Percentiles rank a stretch among this genome's conserved stretches.
phyloP scores from a whole-genome alignment of 2,113 vertebrate species.

The Pomatostomus ruficeps region DNA sequence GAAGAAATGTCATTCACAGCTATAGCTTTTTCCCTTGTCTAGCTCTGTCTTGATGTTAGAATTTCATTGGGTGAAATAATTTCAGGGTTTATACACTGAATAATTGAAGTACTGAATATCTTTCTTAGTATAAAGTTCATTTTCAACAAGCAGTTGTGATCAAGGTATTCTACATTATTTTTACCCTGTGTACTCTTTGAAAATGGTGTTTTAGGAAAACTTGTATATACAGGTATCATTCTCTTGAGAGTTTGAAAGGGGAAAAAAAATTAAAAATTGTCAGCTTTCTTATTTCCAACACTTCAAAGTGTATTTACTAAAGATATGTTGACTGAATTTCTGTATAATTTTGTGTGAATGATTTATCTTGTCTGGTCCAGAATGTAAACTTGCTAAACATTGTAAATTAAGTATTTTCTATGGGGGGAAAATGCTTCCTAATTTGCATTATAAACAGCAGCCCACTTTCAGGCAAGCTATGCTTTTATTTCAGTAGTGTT shows the following conservation, averaged over 20 bases:
- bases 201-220: slow-evolving; percentile 20
- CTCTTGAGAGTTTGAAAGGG: background rate
- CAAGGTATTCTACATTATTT: background rate
- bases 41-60: background rate
- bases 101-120: background rate
- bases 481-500: background rate
- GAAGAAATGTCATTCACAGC: background rate
- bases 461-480: background rate
- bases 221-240: background rate
- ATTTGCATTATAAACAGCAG: slow-evolving; percentile 28
- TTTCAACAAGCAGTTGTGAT: background rate
- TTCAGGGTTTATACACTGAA: background rate
- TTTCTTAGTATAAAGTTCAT: background rate
- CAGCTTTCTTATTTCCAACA: background rate
- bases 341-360: slow-evolving; percentile 14
- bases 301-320: slow-evolving; percentile 31
- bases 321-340: background rate
- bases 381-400: slow-evolving; percentile 18
- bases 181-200: slow-evolving; percentile 1
- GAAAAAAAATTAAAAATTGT: background rate
- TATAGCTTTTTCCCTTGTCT: background rate
- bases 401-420: slow-evolving; percentile 4
- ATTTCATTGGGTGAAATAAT: background rate
- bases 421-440: background rate
- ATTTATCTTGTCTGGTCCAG: slow-evolving; percentile 49